phyloP scores from a whole-genome alignment of 2,113 vertebrate species.

The Junco hyemalis region DNA sequence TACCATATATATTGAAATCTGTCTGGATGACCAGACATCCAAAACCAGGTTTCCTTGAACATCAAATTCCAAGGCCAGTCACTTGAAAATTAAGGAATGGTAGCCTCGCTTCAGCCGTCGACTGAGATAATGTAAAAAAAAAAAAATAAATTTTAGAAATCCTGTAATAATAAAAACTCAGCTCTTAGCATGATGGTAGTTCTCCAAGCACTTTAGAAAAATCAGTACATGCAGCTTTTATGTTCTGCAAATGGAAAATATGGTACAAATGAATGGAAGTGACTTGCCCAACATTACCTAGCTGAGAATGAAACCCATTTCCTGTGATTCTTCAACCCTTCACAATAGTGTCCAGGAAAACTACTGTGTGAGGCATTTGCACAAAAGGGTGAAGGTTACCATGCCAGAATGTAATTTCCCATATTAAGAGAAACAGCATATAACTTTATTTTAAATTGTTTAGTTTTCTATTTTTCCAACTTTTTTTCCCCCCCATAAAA shows the following conservation, averaged over 20 bases:
- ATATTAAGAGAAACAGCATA: background rate
- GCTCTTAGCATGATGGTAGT: background rate
- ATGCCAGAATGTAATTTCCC: background rate
- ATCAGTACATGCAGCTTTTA: background rate
- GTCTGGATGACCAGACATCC: background rate
- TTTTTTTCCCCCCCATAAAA: background rate
- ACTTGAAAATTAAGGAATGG: background rate
- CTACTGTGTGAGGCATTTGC: fast-evolving
- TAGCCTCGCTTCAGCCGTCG: fast-evolving
- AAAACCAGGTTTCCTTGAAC: background rate
- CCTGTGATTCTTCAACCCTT: background rate
- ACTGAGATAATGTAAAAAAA: background rate
- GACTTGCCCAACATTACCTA: background rate
- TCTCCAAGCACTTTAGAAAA: background rate
- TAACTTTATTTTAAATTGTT: background rate
- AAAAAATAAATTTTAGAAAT: background rate
- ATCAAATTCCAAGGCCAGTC: background rate
- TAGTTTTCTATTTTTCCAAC: background rate
- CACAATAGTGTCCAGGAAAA: background rate
- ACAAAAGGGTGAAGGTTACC: background rate
- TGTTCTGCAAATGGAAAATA: background rate
- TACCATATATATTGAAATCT: fast-evolving
- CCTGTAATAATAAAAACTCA: background rate
- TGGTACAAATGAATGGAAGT: background rate
- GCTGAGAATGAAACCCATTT: background rate